Conservation (phyloP, 2,888 invertebrate species). For the Heteromyza rotundicornis region DNA sequence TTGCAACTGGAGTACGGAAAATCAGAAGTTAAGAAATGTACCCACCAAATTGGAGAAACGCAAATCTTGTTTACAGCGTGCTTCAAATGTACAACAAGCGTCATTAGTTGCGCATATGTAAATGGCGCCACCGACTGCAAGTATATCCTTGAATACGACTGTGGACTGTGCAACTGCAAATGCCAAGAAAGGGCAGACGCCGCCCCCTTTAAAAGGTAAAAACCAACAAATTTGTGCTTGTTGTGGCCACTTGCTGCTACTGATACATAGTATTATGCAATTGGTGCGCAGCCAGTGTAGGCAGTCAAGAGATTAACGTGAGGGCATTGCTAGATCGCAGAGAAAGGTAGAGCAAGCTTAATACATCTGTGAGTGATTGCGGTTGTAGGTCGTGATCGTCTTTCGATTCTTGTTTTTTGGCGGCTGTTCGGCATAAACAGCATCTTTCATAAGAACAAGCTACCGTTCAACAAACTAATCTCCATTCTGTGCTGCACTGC, state of each 20-base stretch:
- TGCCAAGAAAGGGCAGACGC: slow-evolving; percentile 1
- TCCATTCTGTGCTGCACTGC: neutral
- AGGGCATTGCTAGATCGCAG: neutral
- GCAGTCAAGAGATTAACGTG: too few relatives aligned
- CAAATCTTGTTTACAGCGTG: neutral
- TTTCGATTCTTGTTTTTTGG: neutral
- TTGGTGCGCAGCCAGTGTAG: neutral
- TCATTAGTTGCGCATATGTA: slow-evolving; percentile 17
- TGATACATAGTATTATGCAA: neutral
- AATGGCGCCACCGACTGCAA: neutral
- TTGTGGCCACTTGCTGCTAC: slow-evolving; percentile 2
- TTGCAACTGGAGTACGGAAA: neutral
- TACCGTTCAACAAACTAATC: too few relatives aligned
- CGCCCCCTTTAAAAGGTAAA: slow-evolving; percentile 16
- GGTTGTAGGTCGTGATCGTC: neutral
- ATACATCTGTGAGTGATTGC: neutral
- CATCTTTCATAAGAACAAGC: neutral
- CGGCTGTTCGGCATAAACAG: neutral
- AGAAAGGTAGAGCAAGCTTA: neutral
- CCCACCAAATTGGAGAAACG: too few relatives aligned
- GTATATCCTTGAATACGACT: neutral
- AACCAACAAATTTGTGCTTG: slow-evolving; percentile 12
- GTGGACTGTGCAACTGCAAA: neutral
- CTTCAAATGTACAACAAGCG: slow-evolving; percentile 2
- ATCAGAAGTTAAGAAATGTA: too few relatives aligned